Percentiles rank a stretch among this genome's conserved stretches.
These are phyloP conservation scores for Mormyrops attenuatus DNA, from an alignment of 2,797 vertebrate species.

Conservation along the genomic window DNA sequence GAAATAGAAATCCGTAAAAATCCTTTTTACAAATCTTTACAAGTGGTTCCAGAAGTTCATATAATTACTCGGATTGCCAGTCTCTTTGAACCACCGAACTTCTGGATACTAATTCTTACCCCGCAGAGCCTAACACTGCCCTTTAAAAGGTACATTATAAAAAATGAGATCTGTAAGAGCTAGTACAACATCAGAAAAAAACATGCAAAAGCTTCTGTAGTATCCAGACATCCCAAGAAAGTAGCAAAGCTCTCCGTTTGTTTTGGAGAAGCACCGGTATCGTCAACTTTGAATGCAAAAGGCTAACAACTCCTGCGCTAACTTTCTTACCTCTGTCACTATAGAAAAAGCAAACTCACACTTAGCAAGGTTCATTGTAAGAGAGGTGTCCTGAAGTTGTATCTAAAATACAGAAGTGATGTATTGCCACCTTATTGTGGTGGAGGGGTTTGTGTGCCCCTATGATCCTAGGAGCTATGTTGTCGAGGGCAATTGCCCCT, in stretches of 20 bases:
- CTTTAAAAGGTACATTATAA: not conserved
- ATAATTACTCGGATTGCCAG: not conserved
- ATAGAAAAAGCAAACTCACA: not conserved
- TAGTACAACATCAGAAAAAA: too few relatives aligned
- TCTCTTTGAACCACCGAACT: not conserved
- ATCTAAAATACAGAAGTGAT: not conserved
- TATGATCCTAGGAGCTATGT: too few relatives aligned
- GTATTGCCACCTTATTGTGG: too few relatives aligned
- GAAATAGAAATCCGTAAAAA: not conserved
- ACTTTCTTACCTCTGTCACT: not conserved
- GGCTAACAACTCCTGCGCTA: not conserved
- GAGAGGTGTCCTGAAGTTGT: not conserved
- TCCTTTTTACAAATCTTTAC: too few relatives aligned
- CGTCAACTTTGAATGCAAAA: too few relatives aligned
- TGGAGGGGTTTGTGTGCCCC: too few relatives aligned
- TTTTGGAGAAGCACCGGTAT: too few relatives aligned
- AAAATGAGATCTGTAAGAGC: not conserved
- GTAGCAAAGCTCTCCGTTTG: too few relatives aligned
- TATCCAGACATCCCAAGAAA: not conserved
- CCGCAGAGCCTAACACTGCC: not conserved
- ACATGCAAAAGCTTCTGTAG: too few relatives aligned
- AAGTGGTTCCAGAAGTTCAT: not conserved
- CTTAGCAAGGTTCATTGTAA: not conserved
- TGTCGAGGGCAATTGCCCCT: too few relatives aligned
- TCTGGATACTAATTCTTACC: not conserved